These are phyloP conservation scores for Hydraecia micacea DNA, from an alignment of 2,888 invertebrate species.

Conservation along the genomic window DNA sequence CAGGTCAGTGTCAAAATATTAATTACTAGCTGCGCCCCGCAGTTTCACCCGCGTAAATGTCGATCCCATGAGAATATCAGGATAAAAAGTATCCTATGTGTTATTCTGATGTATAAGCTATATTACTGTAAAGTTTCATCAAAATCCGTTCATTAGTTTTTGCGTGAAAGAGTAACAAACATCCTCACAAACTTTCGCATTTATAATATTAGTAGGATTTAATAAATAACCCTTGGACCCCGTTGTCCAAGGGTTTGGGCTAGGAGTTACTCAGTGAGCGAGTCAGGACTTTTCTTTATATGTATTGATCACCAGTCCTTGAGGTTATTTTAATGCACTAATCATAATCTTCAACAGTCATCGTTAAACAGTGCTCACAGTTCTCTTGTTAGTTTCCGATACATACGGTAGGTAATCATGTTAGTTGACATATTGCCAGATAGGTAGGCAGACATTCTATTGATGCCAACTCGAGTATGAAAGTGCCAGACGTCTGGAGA, in stretches of 20 bases:
- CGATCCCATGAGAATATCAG: too few species aligned
- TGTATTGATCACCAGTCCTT: not conserved
- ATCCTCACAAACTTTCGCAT: too few species aligned
- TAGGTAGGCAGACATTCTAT: not conserved
- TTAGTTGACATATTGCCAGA: slow-evolving; percentile 52
- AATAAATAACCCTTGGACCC: too few species aligned
- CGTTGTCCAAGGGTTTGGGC: not conserved
- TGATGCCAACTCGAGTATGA: slow-evolving; percentile 6
- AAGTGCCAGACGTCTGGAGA: slow-evolving; percentile 35
- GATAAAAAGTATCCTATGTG: too few species aligned
- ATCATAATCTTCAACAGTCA: not conserved
- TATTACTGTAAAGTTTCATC: too few species aligned
- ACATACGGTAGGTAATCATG: slow-evolving; percentile 7
- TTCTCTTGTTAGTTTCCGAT: slow-evolving; percentile 6
- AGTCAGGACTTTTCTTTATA: not conserved
- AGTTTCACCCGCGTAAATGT: too few species aligned
- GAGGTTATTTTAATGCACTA: not conserved
- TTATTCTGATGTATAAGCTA: too few species aligned
- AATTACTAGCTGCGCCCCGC: too few species aligned
- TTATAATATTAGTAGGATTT: too few species aligned
- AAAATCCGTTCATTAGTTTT: too few species aligned
- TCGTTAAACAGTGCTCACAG: not conserved
- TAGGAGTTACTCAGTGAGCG: not conserved
- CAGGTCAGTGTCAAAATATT: too few species aligned
- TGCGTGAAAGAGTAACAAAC: too few species aligned